A percentile compares a stretch with the other conserved stretches of the same genome.
Conservation (phyloP, 2,888 invertebrate genomes). For the Drosophila birchii region DNA sequence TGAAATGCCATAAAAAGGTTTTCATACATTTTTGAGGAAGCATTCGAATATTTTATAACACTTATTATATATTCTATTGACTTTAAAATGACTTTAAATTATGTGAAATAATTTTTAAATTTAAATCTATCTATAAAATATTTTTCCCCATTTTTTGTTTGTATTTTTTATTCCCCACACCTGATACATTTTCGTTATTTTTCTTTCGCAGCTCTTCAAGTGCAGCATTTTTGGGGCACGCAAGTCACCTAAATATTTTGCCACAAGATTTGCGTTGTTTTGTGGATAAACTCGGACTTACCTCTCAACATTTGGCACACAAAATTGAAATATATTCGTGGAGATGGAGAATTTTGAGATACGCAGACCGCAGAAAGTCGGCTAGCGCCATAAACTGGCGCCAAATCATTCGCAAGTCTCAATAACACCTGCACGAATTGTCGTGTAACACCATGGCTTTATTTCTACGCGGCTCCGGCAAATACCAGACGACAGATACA, state of each 20-base stretch:
- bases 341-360: slow-evolving; percentile 3
- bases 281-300: slow-evolving; percentile 36
- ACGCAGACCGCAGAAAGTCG: slow-evolving; percentile 6
- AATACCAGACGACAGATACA: slow-evolving; percentile 24
- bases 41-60: not conserved
- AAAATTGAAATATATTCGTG: slow-evolving; percentile 15
- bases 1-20: too few species aligned
- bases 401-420: slow-evolving; percentile 79
- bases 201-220: slow-evolving; percentile 2
- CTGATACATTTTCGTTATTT: not conserved
- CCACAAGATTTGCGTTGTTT: slow-evolving; percentile 7
- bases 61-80: not conserved
- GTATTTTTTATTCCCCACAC: not conserved
- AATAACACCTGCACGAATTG: slow-evolving; percentile 80
- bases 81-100: not conserved
- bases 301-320: slow-evolving; percentile 3
- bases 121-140: too few species aligned
- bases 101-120: not conserved
- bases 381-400: slow-evolving; percentile 73
- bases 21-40: not conserved
- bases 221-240: slow-evolving; percentile 1
- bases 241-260: slow-evolving; percentile 23
- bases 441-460: slow-evolving; percentile 77
- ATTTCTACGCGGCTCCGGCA: slow-evolving; percentile 30
- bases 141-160: too few species aligned